These are phyloP conservation scores for Chionodraco myersi DNA, from an alignment of 2,113 vertebrate species.

Conservation along the genomic window DNA sequence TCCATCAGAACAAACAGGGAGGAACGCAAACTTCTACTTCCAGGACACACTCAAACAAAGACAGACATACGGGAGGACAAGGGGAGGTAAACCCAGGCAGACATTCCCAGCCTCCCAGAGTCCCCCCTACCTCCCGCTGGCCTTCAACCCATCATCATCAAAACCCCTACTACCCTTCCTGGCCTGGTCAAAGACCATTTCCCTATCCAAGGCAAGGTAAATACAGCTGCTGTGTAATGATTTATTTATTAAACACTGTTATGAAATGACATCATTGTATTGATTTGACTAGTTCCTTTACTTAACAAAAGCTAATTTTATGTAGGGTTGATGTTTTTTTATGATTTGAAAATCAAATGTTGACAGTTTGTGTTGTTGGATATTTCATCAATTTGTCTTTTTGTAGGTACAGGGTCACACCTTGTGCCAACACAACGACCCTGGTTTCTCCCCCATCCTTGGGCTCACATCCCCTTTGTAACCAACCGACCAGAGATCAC, in stretches of 20 bases:
- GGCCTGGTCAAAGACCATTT: conserved; percentile 63
- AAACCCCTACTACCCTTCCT: conserved; percentile 51
- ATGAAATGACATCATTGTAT: not conserved
- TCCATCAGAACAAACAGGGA: conserved; percentile 64
- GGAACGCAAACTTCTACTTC: conserved; percentile 46
- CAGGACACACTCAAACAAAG: conserved; percentile 27
- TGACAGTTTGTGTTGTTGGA: not conserved
- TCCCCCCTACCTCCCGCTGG: conserved; percentile 66
- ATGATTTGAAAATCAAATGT: not conserved
- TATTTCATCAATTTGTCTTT: conserved; percentile 7
- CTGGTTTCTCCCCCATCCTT: conserved; percentile 65
- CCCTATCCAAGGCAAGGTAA: conserved; percentile 65
- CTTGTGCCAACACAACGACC: conserved; percentile 59
- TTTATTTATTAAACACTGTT: not conserved
- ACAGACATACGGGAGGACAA: conserved; percentile 34
- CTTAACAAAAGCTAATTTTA: not conserved
- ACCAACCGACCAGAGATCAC: conserved; percentile 83
- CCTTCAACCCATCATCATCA: conserved; percentile 33
- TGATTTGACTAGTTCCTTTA: not conserved
- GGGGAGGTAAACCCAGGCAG: conserved; percentile 37
- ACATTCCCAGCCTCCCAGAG: conserved; percentile 51
- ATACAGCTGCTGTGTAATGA: not conserved
- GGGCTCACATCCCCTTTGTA: conserved; percentile 52
- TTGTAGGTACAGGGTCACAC: conserved; percentile 52
- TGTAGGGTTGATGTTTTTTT: conserved; percentile 2